Evolutionary conservation across 2,797 vertebrate species (phyloP).

Genomic region (Girardinus metallicus): DNA sequence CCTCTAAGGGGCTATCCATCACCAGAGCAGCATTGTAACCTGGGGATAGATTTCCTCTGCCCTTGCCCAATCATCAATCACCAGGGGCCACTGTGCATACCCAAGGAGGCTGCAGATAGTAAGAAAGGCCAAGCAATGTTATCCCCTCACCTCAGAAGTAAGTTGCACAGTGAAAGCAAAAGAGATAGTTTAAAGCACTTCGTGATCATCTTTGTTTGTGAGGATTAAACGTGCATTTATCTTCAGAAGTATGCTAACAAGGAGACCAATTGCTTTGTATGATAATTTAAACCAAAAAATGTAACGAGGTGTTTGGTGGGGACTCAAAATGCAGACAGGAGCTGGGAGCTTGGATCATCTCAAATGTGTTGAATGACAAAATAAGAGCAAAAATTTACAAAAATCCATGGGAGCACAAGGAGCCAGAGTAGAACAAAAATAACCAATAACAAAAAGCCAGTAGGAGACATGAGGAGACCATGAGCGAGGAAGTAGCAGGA

Average conservation of each 20-base stretch:
- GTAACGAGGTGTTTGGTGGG: too few relatives aligned
- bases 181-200: slow-evolving; percentile 24
- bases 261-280: not conserved
- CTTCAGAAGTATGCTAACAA: not conserved
- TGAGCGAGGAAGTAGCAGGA: too few relatives aligned
- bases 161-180: slow-evolving; percentile 24
- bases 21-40: slow-evolving; percentile 69
- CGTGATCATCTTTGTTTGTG: not conserved
- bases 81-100: slow-evolving; percentile 72
- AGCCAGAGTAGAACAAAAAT: too few relatives aligned
- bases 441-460: too few relatives aligned
- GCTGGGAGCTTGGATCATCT: too few relatives aligned
- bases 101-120: slow-evolving; percentile 74
- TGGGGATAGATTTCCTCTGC: slow-evolving; percentile 81
- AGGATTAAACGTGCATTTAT: not conserved
- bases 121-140: slow-evolving; percentile 73
- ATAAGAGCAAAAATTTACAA: too few relatives aligned
- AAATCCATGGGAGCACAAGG: too few relatives aligned
- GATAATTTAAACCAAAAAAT: not conserved
- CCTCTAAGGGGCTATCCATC: slow-evolving; percentile 80
- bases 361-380: too few relatives aligned
- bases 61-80: slow-evolving; percentile 81
- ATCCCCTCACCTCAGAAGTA: slow-evolving; percentile 48
- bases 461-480: too few relatives aligned
- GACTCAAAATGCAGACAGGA: too few relatives aligned